phyloP scores from a whole-genome alignment of 2,797 vertebrate species.

The Sebastes variabilis region DNA sequence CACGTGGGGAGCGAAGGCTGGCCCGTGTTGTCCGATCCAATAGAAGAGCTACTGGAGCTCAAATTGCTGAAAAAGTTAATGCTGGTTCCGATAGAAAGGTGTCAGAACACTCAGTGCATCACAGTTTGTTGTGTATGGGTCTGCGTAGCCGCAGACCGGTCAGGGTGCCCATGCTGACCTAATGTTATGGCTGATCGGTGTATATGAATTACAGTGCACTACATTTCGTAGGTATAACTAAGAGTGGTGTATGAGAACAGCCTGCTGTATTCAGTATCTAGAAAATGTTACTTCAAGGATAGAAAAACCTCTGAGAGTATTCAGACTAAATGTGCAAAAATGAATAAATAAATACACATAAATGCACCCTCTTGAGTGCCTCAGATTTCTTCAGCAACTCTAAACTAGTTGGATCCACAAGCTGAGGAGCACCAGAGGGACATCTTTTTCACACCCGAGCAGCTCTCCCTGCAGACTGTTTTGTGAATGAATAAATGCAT shows the following conservation, averaged over 20 bases:
- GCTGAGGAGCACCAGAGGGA: not conserved
- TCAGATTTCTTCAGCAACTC: not conserved
- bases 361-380: not conserved
- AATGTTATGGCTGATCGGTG: too few species aligned
- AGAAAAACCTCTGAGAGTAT: not conserved
- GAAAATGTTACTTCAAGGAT: not conserved
- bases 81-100: too few species aligned
- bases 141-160: too few species aligned
- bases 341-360: not conserved
- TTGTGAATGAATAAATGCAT: not conserved
- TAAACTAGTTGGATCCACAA: not conserved
- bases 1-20: too few species aligned
- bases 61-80: too few species aligned
- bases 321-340: not conserved
- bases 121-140: accelerated
- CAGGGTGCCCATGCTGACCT: too few species aligned
- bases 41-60: too few species aligned
- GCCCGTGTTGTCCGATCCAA: accelerated
- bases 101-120: too few species aligned
- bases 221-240: not conserved
- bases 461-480: not conserved
- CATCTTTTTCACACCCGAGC: too few species aligned
- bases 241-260: not conserved
- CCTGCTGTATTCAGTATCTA: not conserved
- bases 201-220: not conserved